These are phyloP conservation scores for Chaetodon auriga DNA, from an alignment of 2,113 vertebrate species.

Conservation along the genomic window DNA sequence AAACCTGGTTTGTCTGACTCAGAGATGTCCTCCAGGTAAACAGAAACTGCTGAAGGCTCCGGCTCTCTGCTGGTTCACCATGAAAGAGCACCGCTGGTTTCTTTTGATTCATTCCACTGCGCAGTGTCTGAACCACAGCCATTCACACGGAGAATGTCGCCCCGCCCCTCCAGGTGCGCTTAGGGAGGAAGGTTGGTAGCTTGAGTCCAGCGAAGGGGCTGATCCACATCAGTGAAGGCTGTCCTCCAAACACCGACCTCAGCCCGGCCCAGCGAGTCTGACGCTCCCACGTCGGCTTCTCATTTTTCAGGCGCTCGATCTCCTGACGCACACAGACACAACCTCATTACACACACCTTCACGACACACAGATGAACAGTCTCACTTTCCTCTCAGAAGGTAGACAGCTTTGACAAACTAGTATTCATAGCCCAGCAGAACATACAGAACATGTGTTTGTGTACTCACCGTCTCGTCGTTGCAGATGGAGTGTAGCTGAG, in stretches of 20 bases:
- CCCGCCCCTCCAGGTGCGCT: slow-evolving; percentile 36
- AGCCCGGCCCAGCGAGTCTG: slow-evolving; percentile 93
- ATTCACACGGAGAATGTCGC: slow-evolving; percentile 33
- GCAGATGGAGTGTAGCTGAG: slow-evolving; percentile 96
- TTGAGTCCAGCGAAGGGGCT: slow-evolving; percentile 92
- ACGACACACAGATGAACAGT: background rate
- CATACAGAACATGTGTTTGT: background rate
- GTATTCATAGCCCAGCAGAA: too few species aligned
- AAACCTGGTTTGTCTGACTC: background rate
- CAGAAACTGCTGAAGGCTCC: too few species aligned
- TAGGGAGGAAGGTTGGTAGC: slow-evolving; percentile 78
- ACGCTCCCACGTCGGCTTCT: slow-evolving; percentile 94
- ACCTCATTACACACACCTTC: background rate
- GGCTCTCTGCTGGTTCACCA: background rate
- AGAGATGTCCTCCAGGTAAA: background rate
- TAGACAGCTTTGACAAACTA: too few species aligned
- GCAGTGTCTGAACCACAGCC: background rate
- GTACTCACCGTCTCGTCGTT: slow-evolving; percentile 91
- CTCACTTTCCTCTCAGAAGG: too few species aligned
- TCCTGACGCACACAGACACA: slow-evolving; percentile 79
- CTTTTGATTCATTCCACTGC: background rate
- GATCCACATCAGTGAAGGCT: slow-evolving; percentile 92
- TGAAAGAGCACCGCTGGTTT: background rate
- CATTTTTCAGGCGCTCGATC: slow-evolving; percentile 93
- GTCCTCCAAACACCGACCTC: slow-evolving; percentile 91